Evolutionary conservation across 1,140 invertebrate species (phyloP).

Genomic region (Reticulitermes speratus): DNA sequence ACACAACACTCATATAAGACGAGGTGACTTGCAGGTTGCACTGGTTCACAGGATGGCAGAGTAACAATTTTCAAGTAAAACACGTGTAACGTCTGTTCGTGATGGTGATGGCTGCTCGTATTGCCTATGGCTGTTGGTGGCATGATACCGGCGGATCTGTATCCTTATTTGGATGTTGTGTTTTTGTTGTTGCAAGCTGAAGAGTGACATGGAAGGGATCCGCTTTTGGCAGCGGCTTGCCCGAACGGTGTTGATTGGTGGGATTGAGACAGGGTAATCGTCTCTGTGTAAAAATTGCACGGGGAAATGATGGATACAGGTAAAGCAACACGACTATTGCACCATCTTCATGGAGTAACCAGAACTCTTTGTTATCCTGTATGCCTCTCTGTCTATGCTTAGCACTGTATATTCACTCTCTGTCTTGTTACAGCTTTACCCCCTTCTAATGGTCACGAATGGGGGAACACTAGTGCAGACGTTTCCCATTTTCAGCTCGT

Average conservation of each 20-base stretch:
- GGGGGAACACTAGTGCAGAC: not conserved
- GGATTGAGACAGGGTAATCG: not conserved
- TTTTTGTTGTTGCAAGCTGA: slow-evolving; percentile 1
- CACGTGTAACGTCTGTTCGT: not conserved
- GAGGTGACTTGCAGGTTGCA: not conserved
- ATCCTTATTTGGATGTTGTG: not conserved
- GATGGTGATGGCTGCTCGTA: not conserved
- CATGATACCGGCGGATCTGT: not conserved
- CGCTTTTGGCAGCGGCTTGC: not conserved
- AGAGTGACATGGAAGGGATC: not conserved
- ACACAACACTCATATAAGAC: not conserved
- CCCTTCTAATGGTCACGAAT: not conserved
- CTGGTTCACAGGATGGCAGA: not conserved
- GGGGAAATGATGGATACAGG: slow-evolving; percentile 9
- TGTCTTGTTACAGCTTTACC: not conserved
- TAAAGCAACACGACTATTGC: not conserved
- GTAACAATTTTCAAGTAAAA: not conserved
- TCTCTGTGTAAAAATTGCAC: not conserved
- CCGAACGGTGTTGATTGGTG: not conserved
- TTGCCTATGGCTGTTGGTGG: not conserved
- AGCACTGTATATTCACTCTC: not conserved
- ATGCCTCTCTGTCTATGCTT: not conserved
- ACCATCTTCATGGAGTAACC: not conserved
- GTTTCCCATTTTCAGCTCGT: not conserved
- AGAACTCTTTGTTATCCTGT: not conserved